Conservation (phyloP, 2,113 vertebrate genomes). For the Austrofundulus limnaeus region DNA sequence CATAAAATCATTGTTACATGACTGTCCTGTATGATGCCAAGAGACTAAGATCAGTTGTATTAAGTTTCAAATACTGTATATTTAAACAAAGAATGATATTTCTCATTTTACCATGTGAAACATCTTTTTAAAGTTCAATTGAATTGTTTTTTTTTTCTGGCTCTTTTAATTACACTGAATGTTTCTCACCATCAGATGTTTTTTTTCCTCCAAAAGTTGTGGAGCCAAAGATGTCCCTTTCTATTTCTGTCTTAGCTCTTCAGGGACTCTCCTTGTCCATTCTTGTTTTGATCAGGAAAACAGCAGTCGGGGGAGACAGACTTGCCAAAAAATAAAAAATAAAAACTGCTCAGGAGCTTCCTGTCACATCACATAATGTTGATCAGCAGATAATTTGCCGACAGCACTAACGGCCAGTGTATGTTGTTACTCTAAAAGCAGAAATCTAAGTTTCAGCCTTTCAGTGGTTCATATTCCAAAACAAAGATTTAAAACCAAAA, state of each 20-base stretch:
- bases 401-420: not conserved
- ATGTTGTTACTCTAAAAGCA: not conserved
- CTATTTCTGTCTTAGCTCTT: not conserved
- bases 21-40: no score
- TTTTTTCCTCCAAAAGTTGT: not conserved
- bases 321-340: not conserved
- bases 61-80: no score
- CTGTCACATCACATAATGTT: not conserved
- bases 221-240: not conserved
- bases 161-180: not conserved
- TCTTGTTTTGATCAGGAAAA: not conserved
- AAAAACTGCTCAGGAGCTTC: conserved; percentile 3
- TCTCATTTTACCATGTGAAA: not conserved
- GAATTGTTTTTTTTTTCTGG: not conserved
- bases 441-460: no score
- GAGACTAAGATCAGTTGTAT: no score
- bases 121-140: no score
- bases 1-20: no score
- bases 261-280: conserved; percentile 9
- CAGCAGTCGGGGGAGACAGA: not conserved
- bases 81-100: not conserved
- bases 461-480: not conserved
- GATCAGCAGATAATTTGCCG: not conserved
- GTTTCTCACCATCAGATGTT: not conserved
- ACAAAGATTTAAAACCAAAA: conserved; percentile 10